Evolutionary conservation across 2,888 invertebrate genomes (phyloP).

Genomic region (Cordylochernes scorpioides): DNA sequence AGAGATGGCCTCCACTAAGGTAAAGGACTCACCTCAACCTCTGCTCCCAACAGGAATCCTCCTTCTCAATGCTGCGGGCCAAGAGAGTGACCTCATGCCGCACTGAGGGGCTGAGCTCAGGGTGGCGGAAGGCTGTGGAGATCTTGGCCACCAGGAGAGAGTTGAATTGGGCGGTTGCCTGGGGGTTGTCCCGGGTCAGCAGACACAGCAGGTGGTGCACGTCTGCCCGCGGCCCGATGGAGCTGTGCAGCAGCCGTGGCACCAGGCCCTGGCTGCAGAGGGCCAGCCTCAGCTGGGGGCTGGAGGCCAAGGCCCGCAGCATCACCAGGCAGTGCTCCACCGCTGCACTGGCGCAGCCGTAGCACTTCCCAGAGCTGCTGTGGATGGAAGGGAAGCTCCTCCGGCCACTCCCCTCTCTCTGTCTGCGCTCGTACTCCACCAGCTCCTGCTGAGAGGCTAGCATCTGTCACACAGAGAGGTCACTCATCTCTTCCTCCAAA

Average conservation of each 20-base stretch:
- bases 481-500: not conserved
- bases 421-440: constrained; percentile 54
- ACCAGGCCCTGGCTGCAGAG: constrained; percentile 61
- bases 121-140: constrained; percentile 26
- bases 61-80: constrained; percentile 61
- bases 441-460: constrained; percentile 67
- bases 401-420: constrained; percentile 18
- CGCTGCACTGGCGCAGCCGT: constrained; percentile 44
- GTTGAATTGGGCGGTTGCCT: constrained; percentile 56
- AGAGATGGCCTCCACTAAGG: no score
- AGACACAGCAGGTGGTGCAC: constrained; percentile 64
- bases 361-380: constrained; percentile 22
- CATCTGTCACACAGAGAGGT: constrained; percentile 39
- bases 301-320: constrained; percentile 59
- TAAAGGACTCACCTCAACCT: constrained; percentile 38
- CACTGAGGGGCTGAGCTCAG: constrained; percentile 36
- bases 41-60: constrained; percentile 84
- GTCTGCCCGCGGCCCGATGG: constrained; percentile 45
- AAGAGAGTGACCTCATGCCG: constrained; percentile 67
- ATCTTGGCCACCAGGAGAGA: constrained; percentile 52
- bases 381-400: constrained; percentile 12
- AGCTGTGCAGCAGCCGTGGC: constrained; percentile 42
- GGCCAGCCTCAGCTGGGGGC: constrained; percentile 40
- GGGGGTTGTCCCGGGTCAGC: constrained; percentile 56
- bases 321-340: constrained; percentile 79